Evolutionary conservation across 2,888 invertebrate species (phyloP).

Genomic region (Uloborus plumipes): DNA sequence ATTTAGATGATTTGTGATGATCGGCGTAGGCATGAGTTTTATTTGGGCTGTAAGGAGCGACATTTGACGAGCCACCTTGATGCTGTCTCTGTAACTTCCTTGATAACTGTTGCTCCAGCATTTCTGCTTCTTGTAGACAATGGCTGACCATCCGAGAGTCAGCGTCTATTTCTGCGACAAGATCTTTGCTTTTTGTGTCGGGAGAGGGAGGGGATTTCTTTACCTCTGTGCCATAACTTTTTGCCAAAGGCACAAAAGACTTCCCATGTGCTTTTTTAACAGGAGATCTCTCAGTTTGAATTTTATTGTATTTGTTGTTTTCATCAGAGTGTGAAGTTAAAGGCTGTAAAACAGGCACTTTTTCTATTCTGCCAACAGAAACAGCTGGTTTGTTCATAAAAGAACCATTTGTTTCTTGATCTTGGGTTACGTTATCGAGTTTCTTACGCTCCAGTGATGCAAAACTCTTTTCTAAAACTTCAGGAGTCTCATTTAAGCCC

Average conservation of each 20-base stretch:
- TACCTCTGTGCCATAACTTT: slow-evolving; percentile 36
- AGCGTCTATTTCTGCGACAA: slow-evolving; percentile 65
- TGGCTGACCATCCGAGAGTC: slow-evolving; percentile 64
- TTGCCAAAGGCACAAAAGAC: slow-evolving; percentile 44
- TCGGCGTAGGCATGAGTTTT: slow-evolving; percentile 13
- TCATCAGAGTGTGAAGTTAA: slow-evolving; percentile 9
- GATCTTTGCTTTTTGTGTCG: slow-evolving; percentile 53
- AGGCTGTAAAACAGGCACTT: slow-evolving; percentile 25
- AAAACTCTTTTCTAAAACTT: slow-evolving; percentile 49
- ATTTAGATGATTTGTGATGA: slow-evolving; percentile 16
- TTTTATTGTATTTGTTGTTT: slow-evolving; percentile 21
- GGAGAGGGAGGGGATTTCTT: slow-evolving; percentile 14
- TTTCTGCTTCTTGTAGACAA: slow-evolving; percentile 65
- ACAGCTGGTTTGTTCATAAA: slow-evolving; percentile 28
- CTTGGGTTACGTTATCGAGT: not conserved
- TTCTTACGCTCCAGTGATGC: slow-evolving; percentile 27
- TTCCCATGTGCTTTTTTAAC: slow-evolving; percentile 30
- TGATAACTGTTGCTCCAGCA: slow-evolving; percentile 64
- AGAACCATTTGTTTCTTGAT: slow-evolving; percentile 5
- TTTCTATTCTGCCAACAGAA: slow-evolving; percentile 26
- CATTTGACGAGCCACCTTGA: slow-evolving; percentile 32
- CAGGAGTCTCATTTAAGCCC: slow-evolving; percentile 51
- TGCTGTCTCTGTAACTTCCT: slow-evolving; percentile 63
- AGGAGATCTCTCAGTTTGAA: slow-evolving; percentile 37
- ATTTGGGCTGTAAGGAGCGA: slow-evolving; percentile 34